Conservation (phyloP, 2,113 vertebrate species). For the Genyomyrus donnyi region DNA sequence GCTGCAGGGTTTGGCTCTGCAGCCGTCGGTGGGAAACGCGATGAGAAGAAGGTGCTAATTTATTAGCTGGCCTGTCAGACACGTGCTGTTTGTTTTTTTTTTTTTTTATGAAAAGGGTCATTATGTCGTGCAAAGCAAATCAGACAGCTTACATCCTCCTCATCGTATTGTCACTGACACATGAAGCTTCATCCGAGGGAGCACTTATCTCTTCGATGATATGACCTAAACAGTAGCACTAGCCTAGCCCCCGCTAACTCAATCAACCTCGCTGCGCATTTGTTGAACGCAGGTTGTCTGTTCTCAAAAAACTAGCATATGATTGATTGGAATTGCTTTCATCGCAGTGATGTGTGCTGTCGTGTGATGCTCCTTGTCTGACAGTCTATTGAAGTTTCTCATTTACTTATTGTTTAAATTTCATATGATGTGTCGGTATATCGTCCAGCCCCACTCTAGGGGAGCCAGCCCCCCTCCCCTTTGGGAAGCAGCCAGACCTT, state of each 20-base stretch:
- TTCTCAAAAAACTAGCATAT: background rate
- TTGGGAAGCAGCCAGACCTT: background rate
- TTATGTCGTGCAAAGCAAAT: background rate
- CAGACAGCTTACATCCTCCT: background rate
- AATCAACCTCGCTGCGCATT: background rate
- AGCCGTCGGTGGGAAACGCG: background rate
- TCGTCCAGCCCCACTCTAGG: background rate
- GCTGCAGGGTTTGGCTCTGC: background rate
- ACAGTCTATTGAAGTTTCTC: background rate
- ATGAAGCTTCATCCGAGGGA: background rate
- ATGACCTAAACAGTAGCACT: background rate
- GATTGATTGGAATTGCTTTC: background rate
- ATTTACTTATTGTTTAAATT: background rate
- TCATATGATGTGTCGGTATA: background rate
- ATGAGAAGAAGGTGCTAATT: background rate
- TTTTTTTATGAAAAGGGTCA: background rate
- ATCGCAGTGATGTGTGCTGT: background rate
- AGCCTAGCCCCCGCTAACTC: background rate
- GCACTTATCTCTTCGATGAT: background rate
- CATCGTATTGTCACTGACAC: background rate
- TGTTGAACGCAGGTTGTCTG: background rate
- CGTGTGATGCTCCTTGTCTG: background rate
- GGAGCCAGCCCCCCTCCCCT: background rate
- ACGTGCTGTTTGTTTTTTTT: background rate
- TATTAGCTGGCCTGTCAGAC: background rate